phyloP scores from a whole-genome alignment of 2,888 invertebrate genomes.

The Drosophila multiciliata region DNA sequence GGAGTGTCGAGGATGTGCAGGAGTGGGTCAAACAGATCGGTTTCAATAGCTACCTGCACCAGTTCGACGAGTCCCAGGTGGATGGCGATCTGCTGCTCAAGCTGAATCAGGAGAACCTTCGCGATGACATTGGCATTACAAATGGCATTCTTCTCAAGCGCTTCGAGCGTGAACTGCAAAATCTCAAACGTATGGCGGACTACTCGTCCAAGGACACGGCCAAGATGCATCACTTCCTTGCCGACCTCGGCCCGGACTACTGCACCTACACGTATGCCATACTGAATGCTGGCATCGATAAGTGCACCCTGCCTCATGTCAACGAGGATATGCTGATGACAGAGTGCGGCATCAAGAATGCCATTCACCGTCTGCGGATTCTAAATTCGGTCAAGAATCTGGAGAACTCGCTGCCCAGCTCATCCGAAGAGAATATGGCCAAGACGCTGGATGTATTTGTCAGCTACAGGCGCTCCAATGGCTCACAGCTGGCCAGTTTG shows the following conservation, averaged over 20 bases:
- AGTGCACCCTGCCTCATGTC: slow-evolving; percentile 92
- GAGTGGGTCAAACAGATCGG: slow-evolving; percentile 99
- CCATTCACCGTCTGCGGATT: slow-evolving; percentile 96
- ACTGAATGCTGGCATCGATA: slow-evolving; percentile 97
- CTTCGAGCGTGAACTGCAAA: slow-evolving; percentile 96
- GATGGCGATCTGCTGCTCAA: slow-evolving; percentile 98
- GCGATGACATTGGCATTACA: slow-evolving; percentile 95
- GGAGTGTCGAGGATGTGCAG: slow-evolving; percentile 98
- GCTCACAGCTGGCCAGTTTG: slow-evolving; percentile 97
- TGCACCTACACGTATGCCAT: slow-evolving; percentile 98
- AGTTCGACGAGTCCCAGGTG: slow-evolving; percentile 96
- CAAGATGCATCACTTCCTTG: slow-evolving; percentile 94
- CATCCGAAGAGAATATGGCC: slow-evolving; percentile 91
- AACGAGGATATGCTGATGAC: slow-evolving; percentile 95
- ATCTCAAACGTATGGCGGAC: slow-evolving; percentile 97
- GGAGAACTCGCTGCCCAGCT: slow-evolving; percentile 88
- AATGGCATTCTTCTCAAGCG: slow-evolving; percentile 97
- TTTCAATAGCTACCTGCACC: slow-evolving; percentile 92
- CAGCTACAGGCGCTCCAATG: slow-evolving; percentile 98
- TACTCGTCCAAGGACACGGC: slow-evolving; percentile 97
- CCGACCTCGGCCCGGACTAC: slow-evolving; percentile 94
- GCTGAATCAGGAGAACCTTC: slow-evolving; percentile 95
- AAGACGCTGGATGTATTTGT: slow-evolving; percentile 98
- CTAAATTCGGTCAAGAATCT: slow-evolving; percentile 91
- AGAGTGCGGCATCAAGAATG: slow-evolving; percentile 97